phyloP scores from a whole-genome alignment of 2,113 vertebrate genomes.

The Alectura lathami region DNA sequence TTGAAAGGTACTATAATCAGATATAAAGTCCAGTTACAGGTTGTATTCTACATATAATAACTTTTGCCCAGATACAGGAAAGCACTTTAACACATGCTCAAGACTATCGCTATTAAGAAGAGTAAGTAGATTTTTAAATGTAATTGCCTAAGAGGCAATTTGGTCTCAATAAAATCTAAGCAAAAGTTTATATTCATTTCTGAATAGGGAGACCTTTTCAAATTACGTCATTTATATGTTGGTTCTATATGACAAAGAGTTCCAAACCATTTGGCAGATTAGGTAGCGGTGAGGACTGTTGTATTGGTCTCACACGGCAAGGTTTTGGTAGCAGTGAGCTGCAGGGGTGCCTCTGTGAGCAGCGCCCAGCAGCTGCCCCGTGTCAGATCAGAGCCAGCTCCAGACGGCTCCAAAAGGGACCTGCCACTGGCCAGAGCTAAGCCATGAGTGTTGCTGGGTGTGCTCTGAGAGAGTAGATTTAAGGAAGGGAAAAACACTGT shows the following conservation, averaged over 20 bases:
- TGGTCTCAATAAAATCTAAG: background rate
- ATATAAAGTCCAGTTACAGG: background rate
- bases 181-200: background rate
- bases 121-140: background rate
- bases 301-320: background rate
- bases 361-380: too few relatives aligned
- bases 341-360: too few relatives aligned
- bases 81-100: background rate
- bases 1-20: constrained; percentile 5
- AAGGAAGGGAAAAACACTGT: too few relatives aligned
- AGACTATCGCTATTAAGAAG: background rate
- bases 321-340: background rate
- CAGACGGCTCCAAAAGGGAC: too few relatives aligned
- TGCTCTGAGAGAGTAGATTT: too few relatives aligned
- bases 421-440: too few relatives aligned
- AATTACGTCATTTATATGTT: background rate
- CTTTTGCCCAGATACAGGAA: background rate
- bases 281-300: background rate
- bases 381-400: too few relatives aligned
- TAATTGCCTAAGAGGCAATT: background rate
- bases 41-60: background rate
- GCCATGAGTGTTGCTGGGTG: too few relatives aligned
- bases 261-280: background rate
- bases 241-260: background rate
- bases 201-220: background rate